Evolutionary conservation across 2,113 vertebrate species (phyloP).

Genomic region (Nothobranchius kuhntae): DNA sequence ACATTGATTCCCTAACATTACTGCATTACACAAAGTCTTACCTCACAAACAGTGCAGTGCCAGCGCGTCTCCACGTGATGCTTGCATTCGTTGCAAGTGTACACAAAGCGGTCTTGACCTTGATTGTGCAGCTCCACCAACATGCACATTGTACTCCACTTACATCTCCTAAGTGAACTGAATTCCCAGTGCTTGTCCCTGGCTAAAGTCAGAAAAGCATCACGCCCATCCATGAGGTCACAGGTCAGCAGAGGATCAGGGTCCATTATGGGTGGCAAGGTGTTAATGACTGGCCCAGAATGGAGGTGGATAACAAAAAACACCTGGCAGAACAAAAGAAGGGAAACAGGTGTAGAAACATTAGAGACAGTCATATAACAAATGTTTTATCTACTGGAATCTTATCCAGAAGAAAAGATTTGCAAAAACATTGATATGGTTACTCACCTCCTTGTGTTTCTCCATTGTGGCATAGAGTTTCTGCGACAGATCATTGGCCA

Average conservation of each 20-base stretch:
- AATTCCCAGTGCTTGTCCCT: conserved; percentile 99
- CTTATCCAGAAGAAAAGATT: background rate
- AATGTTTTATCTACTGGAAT: background rate
- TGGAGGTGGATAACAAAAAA: conserved; percentile 98
- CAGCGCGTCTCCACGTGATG: conserved; percentile 97
- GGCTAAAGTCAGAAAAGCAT: conserved; percentile 95
- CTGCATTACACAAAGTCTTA: conserved; percentile 55
- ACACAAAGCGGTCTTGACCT: conserved; percentile 98
- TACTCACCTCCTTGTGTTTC: conserved; percentile 96
- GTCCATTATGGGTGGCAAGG: conserved; percentile 93
- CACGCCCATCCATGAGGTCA: conserved; percentile 96
- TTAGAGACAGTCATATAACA: background rate
- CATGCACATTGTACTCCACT: conserved; percentile 99
- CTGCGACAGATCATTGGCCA: conserved; percentile 97
- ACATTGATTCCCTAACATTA: background rate
- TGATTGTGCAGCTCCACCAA: conserved; percentile 97
- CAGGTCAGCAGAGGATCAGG: conserved; percentile 92
- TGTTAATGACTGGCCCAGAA: conserved; percentile 91
- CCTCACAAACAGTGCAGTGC: conserved; percentile 98
- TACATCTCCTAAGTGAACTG: conserved; percentile 92
- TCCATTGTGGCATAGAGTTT: conserved; percentile 98
- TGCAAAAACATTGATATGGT: background rate
- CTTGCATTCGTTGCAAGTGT: conserved; percentile 99
- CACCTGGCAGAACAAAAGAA: conserved; percentile 79
- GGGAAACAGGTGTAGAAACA: background rate